phyloP scores from a whole-genome alignment of 2,888 invertebrate species.

The Volucella zonaria region DNA sequence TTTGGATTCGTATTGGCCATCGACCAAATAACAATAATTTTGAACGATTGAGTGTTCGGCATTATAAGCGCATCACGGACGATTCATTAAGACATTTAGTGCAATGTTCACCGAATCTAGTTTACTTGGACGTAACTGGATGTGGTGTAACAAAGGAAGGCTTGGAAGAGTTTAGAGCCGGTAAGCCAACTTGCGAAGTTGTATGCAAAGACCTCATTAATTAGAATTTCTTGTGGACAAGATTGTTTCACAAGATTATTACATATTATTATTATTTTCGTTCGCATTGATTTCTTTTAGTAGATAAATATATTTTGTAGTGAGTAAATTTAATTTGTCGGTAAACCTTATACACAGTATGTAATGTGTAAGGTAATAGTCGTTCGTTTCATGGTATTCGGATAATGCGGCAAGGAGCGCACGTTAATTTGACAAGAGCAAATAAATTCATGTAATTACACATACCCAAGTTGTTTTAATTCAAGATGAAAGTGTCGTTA shows the following conservation, averaged over 20 bases:
- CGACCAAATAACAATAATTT: conserved; percentile 83
- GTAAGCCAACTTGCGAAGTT: conserved; percentile 85
- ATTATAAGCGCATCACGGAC: conserved; percentile 86
- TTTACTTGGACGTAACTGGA: conserved; percentile 86
- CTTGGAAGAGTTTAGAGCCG: conserved; percentile 85
- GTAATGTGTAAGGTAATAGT: too few relatives aligned
- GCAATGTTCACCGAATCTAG: conserved; percentile 85
- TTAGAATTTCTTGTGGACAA: not conserved
- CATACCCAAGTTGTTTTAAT: too few relatives aligned
- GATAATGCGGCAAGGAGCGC: too few relatives aligned
- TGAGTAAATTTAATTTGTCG: too few relatives aligned
- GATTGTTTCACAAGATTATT: not conserved
- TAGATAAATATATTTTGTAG: too few relatives aligned
- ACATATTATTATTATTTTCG: conserved; percentile 14
- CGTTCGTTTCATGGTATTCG: too few relatives aligned
- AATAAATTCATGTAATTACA: too few relatives aligned
- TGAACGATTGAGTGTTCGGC: conserved; percentile 84
- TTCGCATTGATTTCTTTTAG: not conserved
- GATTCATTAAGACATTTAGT: conserved; percentile 85
- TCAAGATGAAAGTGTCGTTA: too few relatives aligned
- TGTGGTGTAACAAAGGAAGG: conserved; percentile 86
- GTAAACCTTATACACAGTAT: too few relatives aligned
- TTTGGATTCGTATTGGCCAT: conserved; percentile 81
- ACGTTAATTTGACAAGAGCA: too few relatives aligned
- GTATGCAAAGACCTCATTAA: conserved; percentile 76